Evolutionary conservation across 2,797 vertebrate species (phyloP), one percentile per base, ranked within the genome.

Genomic region (Lemur catta): DNA sequence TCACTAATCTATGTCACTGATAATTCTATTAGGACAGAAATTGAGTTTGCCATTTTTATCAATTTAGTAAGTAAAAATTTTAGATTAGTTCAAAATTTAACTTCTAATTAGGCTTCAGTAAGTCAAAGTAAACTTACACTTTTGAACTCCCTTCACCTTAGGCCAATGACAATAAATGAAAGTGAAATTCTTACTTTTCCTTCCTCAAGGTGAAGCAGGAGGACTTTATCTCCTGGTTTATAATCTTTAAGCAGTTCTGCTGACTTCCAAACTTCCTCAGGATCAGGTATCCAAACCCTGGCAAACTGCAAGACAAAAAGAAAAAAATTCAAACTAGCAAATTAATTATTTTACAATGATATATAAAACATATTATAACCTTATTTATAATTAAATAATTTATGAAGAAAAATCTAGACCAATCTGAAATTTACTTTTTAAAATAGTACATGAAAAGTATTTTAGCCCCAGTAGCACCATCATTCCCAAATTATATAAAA

Each of bases 211-310:
- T 98, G 98, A 93, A 99, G 99, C 52, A 99, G 99, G 75, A 99
- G 99, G 20, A 99, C 98, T 94, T 98, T 97, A 91, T 99, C 99
- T 84, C 99, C 99, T 96, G 99, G 98, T 97, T 99, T 99, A 98
- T 99, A 99, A 98, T 99, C 99, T 98, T 99, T 99, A 33, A 98
- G 98, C 81, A 99, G 99, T 97, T 99, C 99, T 90, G 99, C 99
- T 38, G 99, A 99, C 98, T 99, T 99, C 99, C 99, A 99, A 33
- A 99, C 99, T 48, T 99, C 99, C 92, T 99, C 99, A 10, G 99
- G 98, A 97, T 99, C 99, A 28, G 99, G 99, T 97, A 99, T 99
- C 99, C 99, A 99, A 96, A 99, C 99, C 98, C 99, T 99, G 97
- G 99, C 99, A 98, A 98, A 98, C 99, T 99, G 98, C 87, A 98